These are phyloP conservation scores for Paraescarpia echinospica DNA, from an alignment of 1,140 invertebrate genomes.

Conservation along the genomic window DNA sequence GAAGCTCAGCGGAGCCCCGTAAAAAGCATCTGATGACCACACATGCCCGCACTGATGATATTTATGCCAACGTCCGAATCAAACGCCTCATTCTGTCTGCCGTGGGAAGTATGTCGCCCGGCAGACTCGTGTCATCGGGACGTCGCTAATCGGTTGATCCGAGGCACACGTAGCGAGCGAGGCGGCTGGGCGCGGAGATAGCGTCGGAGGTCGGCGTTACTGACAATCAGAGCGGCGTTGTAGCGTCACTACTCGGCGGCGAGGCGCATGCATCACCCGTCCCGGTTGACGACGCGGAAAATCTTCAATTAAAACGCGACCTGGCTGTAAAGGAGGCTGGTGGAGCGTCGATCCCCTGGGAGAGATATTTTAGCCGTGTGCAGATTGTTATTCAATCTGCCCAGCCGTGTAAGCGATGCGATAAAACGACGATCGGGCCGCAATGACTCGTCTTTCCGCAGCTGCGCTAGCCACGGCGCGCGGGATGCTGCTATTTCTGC, in stretches of 20 bases:
- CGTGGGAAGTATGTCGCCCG: background rate
- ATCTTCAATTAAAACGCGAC: constrained; percentile 20
- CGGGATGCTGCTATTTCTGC: too few species aligned
- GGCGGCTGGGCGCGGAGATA: background rate
- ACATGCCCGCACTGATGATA: background rate
- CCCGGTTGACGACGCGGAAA: constrained; percentile 12
- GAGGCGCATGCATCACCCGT: background rate
- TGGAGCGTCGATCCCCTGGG: background rate
- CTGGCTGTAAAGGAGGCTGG: background rate
- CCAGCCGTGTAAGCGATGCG: background rate
- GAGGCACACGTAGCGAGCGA: background rate
- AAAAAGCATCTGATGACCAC: background rate
- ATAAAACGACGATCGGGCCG: background rate
- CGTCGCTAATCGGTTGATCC: background rate
- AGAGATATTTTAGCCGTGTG: background rate
- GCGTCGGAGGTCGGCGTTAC: background rate
- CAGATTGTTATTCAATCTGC: background rate
- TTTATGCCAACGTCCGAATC: background rate
- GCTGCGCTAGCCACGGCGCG: too few species aligned
- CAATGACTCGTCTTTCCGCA: background rate
- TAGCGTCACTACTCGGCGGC: background rate
- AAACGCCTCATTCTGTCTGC: too few species aligned
- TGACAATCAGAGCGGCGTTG: background rate
- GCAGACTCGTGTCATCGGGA: background rate
- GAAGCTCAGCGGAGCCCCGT: background rate